Evolutionary conservation across 2,797 vertebrate species (phyloP).

Genomic region (Steatocranus sp.): DNA sequence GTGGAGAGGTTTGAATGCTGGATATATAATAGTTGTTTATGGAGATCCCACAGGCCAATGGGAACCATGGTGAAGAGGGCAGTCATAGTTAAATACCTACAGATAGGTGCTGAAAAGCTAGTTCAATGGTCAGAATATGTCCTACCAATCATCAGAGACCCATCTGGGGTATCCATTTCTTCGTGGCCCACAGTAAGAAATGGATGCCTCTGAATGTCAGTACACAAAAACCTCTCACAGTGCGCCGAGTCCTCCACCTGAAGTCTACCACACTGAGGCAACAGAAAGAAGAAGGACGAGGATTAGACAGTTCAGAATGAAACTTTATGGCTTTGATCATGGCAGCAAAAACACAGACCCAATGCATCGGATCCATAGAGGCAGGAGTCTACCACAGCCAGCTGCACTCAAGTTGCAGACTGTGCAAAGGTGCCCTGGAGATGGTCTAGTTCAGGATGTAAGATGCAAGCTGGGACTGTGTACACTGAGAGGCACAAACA

Average conservation of each 20-base stretch:
- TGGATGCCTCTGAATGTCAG: neutral
- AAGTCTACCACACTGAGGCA: neutral
- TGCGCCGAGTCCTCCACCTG: rapidly evolving
- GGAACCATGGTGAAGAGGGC: neutral
- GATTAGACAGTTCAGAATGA: neutral
- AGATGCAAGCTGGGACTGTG: neutral
- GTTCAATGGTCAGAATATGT: neutral
- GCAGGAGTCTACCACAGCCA: neutral
- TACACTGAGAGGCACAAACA: neutral
- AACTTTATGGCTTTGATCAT: neutral
- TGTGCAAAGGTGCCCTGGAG: neutral
- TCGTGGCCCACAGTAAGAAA: neutral
- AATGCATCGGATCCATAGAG: neutral
- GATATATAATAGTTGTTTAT: neutral
- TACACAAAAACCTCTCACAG: neutral
- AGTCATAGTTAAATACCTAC: neutral
- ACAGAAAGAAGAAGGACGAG: neutral
- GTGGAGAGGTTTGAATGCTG: neutral
- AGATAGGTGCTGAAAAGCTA: neutral
- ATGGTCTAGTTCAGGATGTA: neutral
- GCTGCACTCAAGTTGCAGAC: neutral
- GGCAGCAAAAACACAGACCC: neutral
- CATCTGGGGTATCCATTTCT: neutral
- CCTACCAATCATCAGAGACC: neutral
- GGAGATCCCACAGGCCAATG: neutral